Percentiles rank a stretch among this genome's conserved stretches.
Evolutionary conservation across 2,797 vertebrate species (phyloP).

Genomic region (Spinibarbus caldwelli): DNA sequence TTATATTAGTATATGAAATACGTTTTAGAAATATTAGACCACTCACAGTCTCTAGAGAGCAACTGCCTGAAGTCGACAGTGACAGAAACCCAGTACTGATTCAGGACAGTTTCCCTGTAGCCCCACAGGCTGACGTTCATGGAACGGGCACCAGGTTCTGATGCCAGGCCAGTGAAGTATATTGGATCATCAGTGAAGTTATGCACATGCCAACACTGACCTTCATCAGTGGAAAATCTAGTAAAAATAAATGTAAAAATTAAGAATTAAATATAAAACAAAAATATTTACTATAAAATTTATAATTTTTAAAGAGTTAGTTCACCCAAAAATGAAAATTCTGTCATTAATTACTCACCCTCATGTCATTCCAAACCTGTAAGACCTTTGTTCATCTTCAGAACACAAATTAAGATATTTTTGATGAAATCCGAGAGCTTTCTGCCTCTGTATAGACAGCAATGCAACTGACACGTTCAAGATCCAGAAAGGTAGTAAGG

Average conservation of each 20-base stretch:
- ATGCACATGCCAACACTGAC: constrained; percentile 92
- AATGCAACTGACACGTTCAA: too few relatives aligned
- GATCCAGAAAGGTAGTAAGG: too few relatives aligned
- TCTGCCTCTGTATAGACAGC: too few relatives aligned
- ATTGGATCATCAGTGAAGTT: constrained; percentile 84
- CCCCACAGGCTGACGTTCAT: constrained; percentile 96
- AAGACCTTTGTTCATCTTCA: too few relatives aligned
- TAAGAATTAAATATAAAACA: too few relatives aligned
- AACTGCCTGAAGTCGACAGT: constrained; percentile 93
- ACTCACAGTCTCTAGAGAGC: constrained; percentile 89
- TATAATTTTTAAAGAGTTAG: background rate
- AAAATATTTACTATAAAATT: background rate
- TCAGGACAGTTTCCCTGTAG: constrained; percentile 79
- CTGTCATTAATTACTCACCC: too few relatives aligned
- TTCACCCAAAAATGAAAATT: background rate
- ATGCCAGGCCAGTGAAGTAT: constrained; percentile 89
- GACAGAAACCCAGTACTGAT: constrained; percentile 88
- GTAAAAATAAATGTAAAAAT: background rate
- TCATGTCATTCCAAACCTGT: background rate
- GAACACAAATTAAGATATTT: too few relatives aligned
- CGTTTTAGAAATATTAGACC: background rate
- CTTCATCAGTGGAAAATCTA: constrained; percentile 96
- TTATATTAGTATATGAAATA: background rate
- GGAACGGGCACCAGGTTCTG: constrained; percentile 91
- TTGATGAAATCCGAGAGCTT: too few relatives aligned